Evolutionary conservation across 2,113 vertebrate genomes (phyloP).

Genomic region (Blennius ocellaris): DNA sequence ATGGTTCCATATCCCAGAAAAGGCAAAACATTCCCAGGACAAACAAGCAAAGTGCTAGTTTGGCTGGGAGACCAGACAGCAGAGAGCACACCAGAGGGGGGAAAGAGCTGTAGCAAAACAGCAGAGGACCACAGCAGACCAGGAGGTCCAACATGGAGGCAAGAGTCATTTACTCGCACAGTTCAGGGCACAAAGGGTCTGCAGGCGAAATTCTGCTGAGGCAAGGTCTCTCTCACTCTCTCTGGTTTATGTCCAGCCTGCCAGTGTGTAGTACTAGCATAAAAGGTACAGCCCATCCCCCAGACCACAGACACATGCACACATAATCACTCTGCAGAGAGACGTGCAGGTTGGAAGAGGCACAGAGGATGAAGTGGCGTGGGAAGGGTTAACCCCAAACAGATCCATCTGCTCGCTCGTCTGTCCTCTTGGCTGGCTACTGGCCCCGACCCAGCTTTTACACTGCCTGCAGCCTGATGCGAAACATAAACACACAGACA

Average conservation of each 20-base stretch:
- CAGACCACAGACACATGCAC: slow-evolving; percentile 9
- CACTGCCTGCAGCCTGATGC: slow-evolving; percentile 44
- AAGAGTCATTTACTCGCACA: slow-evolving; percentile 57
- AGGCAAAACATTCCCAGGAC: slow-evolving; percentile 51
- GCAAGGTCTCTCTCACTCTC: slow-evolving; percentile 13
- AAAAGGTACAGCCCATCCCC: slow-evolving; percentile 19
- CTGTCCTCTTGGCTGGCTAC: slow-evolving; percentile 73
- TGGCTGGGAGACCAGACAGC: slow-evolving; percentile 47
- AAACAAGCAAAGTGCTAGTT: slow-evolving; percentile 64
- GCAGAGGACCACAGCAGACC: slow-evolving; percentile 17
- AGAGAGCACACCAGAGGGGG: slow-evolving; percentile 31
- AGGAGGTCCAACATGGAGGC: slow-evolving; percentile 43
- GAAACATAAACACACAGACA: slow-evolving; percentile 47
- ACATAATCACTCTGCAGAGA: slow-evolving; percentile 27
- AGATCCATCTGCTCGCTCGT: slow-evolving; percentile 81
- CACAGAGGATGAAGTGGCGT: slow-evolving; percentile 71
- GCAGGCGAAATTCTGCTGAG: slow-evolving; percentile 28
- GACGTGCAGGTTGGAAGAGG: slow-evolving; percentile 51
- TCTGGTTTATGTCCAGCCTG: slow-evolving; percentile 23
- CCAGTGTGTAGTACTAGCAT: slow-evolving; percentile 24
- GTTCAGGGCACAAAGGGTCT: slow-evolving; percentile 43
- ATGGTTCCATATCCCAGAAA: slow-evolving; percentile 55
- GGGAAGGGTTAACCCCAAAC: slow-evolving; percentile 82
- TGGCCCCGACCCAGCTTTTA: slow-evolving; percentile 59
- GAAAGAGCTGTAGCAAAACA: slow-evolving; percentile 16